These are phyloP conservation scores for Heterodera filipjevi DNA, from an alignment of 2,888 invertebrate species.

Conservation along the genomic window DNA sequence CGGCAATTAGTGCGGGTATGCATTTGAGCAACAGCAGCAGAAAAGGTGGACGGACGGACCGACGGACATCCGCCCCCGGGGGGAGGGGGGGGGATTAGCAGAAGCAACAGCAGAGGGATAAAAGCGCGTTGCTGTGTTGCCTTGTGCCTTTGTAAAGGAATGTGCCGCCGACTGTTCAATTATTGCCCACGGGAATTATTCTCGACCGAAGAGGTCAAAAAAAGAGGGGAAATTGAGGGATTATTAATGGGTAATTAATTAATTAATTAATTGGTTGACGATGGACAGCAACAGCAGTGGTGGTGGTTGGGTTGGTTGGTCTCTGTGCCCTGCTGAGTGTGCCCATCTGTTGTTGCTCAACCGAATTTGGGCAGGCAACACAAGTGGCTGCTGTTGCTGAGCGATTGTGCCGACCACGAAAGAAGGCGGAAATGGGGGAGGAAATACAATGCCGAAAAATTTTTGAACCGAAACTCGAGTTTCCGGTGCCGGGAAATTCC, in stretches of 20 bases:
- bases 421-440: too few relatives aligned
- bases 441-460: too few relatives aligned
- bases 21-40: background rate
- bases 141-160: background rate
- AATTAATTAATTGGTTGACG: background rate
- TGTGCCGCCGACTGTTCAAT: background rate
- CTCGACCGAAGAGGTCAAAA: background rate
- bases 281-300: too few relatives aligned
- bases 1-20: too few relatives aligned
- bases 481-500: too few relatives aligned
- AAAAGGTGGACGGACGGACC: background rate
- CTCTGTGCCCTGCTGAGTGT: background rate
- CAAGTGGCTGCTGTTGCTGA: too few relatives aligned
- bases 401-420: too few relatives aligned
- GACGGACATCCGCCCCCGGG: background rate
- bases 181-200: background rate
- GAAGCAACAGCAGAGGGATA: background rate
- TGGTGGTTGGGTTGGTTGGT: too few relatives aligned
- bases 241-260: background rate
- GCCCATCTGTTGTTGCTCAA: constrained; percentile 10
- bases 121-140: background rate
- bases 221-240: background rate
- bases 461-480: too few relatives aligned
- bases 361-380: background rate
- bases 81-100: background rate